Evolutionary conservation across 2,797 vertebrate genomes (phyloP), one percentile per base, ranked within the genome.

Genomic region (Muraenolepis orangiensis): DNA sequence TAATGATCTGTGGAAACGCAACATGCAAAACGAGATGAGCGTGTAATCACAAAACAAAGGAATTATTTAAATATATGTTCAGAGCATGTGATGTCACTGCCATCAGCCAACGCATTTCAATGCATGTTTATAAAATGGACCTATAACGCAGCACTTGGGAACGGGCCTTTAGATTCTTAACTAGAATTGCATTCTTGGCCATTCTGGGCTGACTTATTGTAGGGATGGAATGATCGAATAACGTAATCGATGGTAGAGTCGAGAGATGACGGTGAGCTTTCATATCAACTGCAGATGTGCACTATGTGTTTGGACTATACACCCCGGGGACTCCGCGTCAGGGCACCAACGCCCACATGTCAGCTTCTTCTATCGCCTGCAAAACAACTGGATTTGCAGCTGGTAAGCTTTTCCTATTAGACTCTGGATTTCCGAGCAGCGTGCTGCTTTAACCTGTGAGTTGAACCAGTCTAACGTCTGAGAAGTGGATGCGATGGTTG

Each of bases 31-130:
- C 73, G 80, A 74, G 76, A 76, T 57, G 76, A 72, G 46, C 42
- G 71, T 28, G 70, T 46, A 26, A 34, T 72, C 69, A 66, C 78
- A 81, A n/a, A 81, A 71, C 78, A 74, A 79, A 85, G 77, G 86
- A 72, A 82, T 85, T 82, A 91, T 91, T 91, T 93, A 91, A 92
- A 91, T 90, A 91, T 90, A 78, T 79, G 75, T 72, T 80, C 81
- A 80, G 76, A 64, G 85, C 85, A 73, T 74, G 90, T 93, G 90
- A 92, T 92, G 93, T 92, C 93, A 94, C 81, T 70, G 79, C 57
- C 82, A 86, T 82, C 89, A 91, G 87, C 86, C 89, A 81, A 74
- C 87, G 86, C 87, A 91, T 91, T 90, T 91, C 82, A 89, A 90
- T 91, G 85, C 76, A 85, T 72, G 84, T 89, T 91, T 91, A 91